phyloP scores from a whole-genome alignment of 2,797 vertebrate species.

The Gallirallus australis region DNA sequence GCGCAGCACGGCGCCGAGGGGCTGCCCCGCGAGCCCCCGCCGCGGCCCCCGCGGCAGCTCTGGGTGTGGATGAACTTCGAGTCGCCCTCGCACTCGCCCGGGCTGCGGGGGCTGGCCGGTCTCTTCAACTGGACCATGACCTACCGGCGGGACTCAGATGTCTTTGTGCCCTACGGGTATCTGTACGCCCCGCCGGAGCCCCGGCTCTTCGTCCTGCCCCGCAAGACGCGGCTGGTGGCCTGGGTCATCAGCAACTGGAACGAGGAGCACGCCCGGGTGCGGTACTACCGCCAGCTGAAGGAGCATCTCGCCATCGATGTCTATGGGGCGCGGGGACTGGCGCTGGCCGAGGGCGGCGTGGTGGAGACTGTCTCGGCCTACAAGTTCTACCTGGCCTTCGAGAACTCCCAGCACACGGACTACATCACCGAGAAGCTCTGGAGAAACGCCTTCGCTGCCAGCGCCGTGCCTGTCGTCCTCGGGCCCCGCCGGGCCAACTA shows the following conservation, averaged over 20 bases:
- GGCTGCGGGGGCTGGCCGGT: constrained; percentile 71
- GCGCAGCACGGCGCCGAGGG: background rate
- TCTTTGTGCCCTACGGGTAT: constrained; percentile 91
- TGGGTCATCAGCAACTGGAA: constrained; percentile 96
- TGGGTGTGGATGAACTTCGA: constrained; percentile 99
- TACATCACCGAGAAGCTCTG: constrained; percentile 97
- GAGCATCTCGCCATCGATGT: constrained; percentile 85
- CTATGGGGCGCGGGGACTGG: constrained; percentile 71
- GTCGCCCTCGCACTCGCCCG: constrained; percentile 86
- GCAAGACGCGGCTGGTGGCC: constrained; percentile 82
- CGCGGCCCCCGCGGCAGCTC: constrained; percentile 83
- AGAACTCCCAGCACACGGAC: constrained; percentile 93
- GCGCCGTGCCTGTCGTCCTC: constrained; percentile 90
- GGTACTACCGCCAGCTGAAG: constrained; percentile 83
- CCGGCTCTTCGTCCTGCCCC: constrained; percentile 37
- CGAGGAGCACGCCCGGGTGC: constrained; percentile 85
- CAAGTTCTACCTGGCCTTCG: constrained; percentile 95
- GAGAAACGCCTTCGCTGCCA: constrained; percentile 86
- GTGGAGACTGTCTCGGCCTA: constrained; percentile 83
- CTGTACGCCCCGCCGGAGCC: constrained; percentile 71
- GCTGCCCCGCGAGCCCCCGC: constrained; percentile 63
- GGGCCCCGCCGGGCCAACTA: constrained; percentile 90
- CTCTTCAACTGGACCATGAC: constrained; percentile 93
- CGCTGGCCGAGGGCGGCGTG: constrained; percentile 74
- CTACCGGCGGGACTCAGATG: constrained; percentile 87